phyloP scores from a whole-genome alignment of 2,888 invertebrate genomes.

The Conchocele bisecta region DNA sequence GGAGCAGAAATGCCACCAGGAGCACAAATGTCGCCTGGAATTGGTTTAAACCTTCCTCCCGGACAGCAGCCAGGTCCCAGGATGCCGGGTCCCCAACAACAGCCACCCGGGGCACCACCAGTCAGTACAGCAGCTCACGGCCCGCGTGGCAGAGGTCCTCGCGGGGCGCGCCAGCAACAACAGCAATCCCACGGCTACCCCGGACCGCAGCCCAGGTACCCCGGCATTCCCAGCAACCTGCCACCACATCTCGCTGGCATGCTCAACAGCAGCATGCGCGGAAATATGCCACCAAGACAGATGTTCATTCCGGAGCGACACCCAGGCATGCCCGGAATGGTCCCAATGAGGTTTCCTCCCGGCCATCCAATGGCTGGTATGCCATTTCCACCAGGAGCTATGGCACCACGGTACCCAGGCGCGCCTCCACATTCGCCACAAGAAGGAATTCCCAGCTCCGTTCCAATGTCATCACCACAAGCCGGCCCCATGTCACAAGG shows the following conservation, averaged over 20 bases:
- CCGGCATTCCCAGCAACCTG: constrained; percentile 57
- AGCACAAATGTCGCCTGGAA: background rate
- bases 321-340: constrained; percentile 35
- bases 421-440: constrained; percentile 26
- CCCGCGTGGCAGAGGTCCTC: constrained; percentile 14
- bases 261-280: constrained; percentile 37
- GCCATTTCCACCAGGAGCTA: constrained; percentile 38
- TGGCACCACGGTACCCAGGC: constrained; percentile 39
- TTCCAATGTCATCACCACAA: constrained; percentile 43
- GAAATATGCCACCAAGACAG: constrained; percentile 27
- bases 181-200: constrained; percentile 41
- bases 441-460: constrained; percentile 36
- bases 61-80: constrained; percentile 36
- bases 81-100: constrained; percentile 32
- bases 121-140: constrained; percentile 15
- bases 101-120: constrained; percentile 16
- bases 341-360: constrained; percentile 49
- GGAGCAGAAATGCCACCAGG: background rate
- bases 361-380: constrained; percentile 39
- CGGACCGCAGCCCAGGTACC: constrained; percentile 43
- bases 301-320: constrained; percentile 52
- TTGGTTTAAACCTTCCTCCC: constrained; percentile 19
- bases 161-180: constrained; percentile 27
- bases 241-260: constrained; percentile 57
- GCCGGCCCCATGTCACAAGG: constrained; percentile 52